A percentile compares a stretch with the other conserved stretches of the same genome.
Conservation (phyloP, 1,140 invertebrate genomes). For the Episyrphus balteatus region DNA sequence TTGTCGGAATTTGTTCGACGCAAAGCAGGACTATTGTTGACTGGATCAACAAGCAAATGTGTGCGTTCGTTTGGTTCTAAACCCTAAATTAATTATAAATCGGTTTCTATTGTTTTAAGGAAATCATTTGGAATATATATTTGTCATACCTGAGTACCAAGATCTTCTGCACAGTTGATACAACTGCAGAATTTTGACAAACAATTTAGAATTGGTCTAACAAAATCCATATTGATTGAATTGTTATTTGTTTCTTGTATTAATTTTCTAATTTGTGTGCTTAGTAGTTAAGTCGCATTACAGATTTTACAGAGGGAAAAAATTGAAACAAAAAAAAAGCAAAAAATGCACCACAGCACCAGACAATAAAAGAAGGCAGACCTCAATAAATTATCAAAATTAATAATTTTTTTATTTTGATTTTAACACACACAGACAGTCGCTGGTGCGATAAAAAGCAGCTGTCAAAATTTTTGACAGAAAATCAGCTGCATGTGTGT, state of each 20-base stretch:
- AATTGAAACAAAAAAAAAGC: conserved; percentile 1
- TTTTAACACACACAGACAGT: too few species aligned
- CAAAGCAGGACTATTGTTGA: conserved; percentile 52
- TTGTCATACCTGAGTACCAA: conserved; percentile 38
- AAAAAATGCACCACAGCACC: neutral
- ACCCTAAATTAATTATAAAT: conserved; percentile 41
- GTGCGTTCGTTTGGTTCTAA: conserved; percentile 55
- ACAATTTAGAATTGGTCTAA: conserved; percentile 26
- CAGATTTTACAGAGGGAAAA: conserved; percentile 7
- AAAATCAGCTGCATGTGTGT: too few species aligned
- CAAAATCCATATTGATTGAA: conserved; percentile 21
- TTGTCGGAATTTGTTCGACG: conserved; percentile 54
- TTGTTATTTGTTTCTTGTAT: too few species aligned
- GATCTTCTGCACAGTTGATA: conserved; percentile 41
- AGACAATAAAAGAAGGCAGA: neutral
- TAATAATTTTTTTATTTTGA: too few species aligned
- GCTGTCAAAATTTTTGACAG: too few species aligned
- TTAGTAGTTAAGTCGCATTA: too few species aligned
- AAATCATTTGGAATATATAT: too few species aligned
- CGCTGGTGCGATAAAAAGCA: too few species aligned
- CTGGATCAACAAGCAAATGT: conserved; percentile 54
- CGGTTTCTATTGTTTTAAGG: too few species aligned
- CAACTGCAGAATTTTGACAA: conserved; percentile 28
- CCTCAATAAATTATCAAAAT: too few species aligned
- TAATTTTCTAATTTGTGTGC: too few species aligned